phyloP scores from a whole-genome alignment of 1,140 invertebrate species.

The Anthonomus grandis region DNA sequence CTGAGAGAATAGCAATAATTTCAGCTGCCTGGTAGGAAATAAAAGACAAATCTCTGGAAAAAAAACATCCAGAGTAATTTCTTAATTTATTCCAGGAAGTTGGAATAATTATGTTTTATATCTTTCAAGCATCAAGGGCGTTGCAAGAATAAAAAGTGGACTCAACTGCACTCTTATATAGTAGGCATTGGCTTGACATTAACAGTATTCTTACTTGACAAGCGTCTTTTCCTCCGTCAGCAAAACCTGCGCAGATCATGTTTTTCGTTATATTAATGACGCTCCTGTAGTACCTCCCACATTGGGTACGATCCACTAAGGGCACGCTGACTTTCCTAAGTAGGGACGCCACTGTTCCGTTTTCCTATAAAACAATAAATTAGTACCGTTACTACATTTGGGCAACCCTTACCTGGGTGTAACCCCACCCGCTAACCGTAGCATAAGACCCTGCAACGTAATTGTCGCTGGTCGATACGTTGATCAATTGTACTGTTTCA shows the following conservation, averaged over 20 bases:
- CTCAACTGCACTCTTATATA: no score
- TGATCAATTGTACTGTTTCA: slow-evolving; percentile 5
- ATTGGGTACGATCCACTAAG: not conserved
- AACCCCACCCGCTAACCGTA: slow-evolving; percentile 20
- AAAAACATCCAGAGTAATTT: no score
- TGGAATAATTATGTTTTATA: no score
- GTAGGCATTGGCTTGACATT: no score
- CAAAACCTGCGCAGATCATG: slow-evolving; percentile 23
- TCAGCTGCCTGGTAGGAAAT: no score
- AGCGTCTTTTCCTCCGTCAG: slow-evolving; percentile 15
- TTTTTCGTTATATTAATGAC: slow-evolving; percentile 16
- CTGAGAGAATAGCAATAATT: no score
- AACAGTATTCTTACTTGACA: slow-evolving; percentile 14
- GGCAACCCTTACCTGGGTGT: slow-evolving; percentile 1
- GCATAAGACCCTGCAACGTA: slow-evolving; percentile 8
- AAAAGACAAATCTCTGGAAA: no score
- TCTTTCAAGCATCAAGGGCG: no score
- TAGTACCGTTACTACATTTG: not conserved
- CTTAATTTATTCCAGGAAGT: no score
- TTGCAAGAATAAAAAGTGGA: no score
- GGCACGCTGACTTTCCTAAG: slow-evolving; percentile 7
- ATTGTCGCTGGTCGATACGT: slow-evolving; percentile 3
- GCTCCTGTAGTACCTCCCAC: not conserved
- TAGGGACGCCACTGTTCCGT: slow-evolving; percentile 5
- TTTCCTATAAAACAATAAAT: slow-evolving; percentile 4